These are phyloP conservation scores for Conus canariensis DNA, from an alignment of 2,888 invertebrate species.

Conservation along the genomic window DNA sequence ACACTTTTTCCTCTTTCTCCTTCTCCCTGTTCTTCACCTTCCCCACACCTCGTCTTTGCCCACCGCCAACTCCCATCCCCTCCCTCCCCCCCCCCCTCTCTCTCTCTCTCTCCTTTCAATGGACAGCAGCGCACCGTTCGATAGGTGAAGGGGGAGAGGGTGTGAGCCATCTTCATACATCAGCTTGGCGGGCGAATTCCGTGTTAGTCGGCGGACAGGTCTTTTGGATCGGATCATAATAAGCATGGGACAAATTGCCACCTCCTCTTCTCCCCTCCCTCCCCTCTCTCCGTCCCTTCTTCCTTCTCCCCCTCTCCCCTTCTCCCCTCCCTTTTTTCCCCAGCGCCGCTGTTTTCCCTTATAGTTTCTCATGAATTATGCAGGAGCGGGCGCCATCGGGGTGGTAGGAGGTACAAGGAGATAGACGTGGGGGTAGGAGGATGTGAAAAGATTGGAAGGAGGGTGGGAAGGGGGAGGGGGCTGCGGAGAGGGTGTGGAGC, in stretches of 20 bases:
- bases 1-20: neutral
- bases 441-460: no score
- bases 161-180: slow-evolving; percentile 19
- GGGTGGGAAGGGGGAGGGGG: no score
- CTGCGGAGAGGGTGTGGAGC: no score
- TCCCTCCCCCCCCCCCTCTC: neutral
- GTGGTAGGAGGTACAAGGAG: neutral
- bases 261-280: slow-evolving; percentile 10
- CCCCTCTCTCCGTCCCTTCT: slow-evolving; percentile 8
- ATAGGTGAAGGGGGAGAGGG: neutral
- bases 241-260: slow-evolving; percentile 35
- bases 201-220: slow-evolving; percentile 8
- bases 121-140: neutral
- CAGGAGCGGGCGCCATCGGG: neutral
- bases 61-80: neutral
- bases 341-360: no score
- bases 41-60: neutral
- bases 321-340: neutral
- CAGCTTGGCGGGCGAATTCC: neutral
- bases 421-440: no score
- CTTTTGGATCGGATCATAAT: slow-evolving; percentile 34
- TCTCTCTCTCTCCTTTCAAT: neutral
- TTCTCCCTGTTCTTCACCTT: neutral
- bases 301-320: slow-evolving; percentile 1
- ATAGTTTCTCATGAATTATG: no score